These are phyloP conservation scores for Ramphastos sulfuratus DNA, from an alignment of 2,113 vertebrate species.

Conservation along the genomic window DNA sequence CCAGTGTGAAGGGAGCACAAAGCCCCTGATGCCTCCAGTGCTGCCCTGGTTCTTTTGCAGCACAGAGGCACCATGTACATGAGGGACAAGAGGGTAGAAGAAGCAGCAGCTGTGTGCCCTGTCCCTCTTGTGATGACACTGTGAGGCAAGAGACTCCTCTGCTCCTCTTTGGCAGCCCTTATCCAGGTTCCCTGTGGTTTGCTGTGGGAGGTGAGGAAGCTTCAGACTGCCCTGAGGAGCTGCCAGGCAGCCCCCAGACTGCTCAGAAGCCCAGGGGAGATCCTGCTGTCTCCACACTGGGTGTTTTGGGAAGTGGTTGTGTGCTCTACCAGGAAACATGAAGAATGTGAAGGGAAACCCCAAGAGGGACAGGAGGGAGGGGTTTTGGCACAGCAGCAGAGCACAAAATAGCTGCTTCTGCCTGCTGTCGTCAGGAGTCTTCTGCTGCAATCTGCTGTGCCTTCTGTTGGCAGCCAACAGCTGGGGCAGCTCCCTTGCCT, in stretches of 20 bases:
- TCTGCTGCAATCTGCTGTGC: slow-evolving; percentile 46
- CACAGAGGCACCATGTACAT: accelerated
- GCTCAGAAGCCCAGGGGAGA: not conserved
- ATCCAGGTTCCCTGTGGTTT: not conserved
- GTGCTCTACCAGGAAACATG: not conserved
- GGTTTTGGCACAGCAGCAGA: slow-evolving; percentile 24
- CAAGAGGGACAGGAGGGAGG: not conserved
- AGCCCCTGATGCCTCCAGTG: not conserved
- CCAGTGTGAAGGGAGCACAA: accelerated
- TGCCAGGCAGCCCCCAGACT: not conserved
- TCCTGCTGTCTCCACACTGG: not conserved
- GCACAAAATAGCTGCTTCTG: not conserved
- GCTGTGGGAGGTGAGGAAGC: not conserved
- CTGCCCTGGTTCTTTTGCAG: not conserved
- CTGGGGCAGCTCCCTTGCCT: not conserved
- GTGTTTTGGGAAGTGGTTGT: not conserved
- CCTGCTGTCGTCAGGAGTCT: not conserved
- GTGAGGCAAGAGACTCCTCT: not conserved
- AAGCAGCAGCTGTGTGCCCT: not conserved
- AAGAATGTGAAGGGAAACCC: slow-evolving; percentile 8
- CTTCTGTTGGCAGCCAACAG: slow-evolving; percentile 46
- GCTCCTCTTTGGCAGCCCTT: not conserved
- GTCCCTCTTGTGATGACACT: accelerated
- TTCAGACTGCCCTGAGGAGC: not conserved
- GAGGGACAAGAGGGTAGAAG: not conserved